Conservation (phyloP, 2,797 vertebrate genomes). For the Channa striata region DNA sequence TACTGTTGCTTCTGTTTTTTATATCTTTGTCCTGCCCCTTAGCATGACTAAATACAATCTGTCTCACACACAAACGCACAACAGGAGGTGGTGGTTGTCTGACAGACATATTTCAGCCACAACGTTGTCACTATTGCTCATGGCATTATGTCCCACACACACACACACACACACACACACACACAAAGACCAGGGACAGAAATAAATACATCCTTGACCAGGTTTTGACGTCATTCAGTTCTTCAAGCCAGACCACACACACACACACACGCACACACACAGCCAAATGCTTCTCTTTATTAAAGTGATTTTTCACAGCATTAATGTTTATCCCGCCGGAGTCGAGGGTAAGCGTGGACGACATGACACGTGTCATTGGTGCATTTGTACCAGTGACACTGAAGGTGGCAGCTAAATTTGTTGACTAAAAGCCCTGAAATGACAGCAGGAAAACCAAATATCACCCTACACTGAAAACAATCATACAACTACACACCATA, state of each 20-base stretch:
- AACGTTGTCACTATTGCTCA: conserved; percentile 65
- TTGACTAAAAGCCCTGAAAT: conserved; percentile 16
- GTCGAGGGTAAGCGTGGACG: conserved; percentile 2
- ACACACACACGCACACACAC: conserved; percentile 13
- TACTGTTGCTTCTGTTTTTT: conserved; percentile 71
- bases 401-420: conserved; percentile 33
- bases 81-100: conserved; percentile 37
- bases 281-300: conserved; percentile 32
- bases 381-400: conserved; percentile 16
- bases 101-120: conserved; percentile 66
- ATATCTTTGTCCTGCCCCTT: conserved; percentile 73
- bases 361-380: background rate
- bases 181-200: conserved; percentile 44
- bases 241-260: conserved; percentile 30
- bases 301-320: conserved; percentile 43
- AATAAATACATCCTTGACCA: conserved; percentile 50
- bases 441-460: conserved; percentile 9
- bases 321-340: conserved; percentile 13
- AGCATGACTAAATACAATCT: conserved; percentile 72
- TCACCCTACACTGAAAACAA: background rate
- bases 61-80: conserved; percentile 36
- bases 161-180: conserved; percentile 21
- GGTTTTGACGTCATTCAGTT: conserved; percentile 49
- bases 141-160: conserved; percentile 53
- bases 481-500: no score